Percentiles rank a stretch among this genome's conserved stretches.
Conservation (phyloP, 2,797 vertebrate genomes). For the Liparis tanakae region DNA sequence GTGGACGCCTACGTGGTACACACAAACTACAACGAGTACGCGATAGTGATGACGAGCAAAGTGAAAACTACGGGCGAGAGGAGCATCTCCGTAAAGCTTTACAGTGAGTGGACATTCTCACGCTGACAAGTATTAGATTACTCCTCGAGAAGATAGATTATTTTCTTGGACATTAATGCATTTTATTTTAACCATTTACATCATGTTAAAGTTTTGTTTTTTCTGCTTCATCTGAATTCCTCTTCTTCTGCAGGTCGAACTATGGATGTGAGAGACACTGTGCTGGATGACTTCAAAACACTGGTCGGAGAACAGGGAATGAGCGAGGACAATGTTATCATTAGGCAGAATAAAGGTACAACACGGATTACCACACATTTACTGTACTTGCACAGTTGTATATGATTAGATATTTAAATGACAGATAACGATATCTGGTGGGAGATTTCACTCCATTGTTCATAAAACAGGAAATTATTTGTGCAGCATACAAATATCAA, state of each 20-base stretch:
- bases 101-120: slow-evolving; percentile 80
- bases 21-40: slow-evolving; percentile 92
- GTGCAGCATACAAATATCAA: not conserved
- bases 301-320: slow-evolving; percentile 85
- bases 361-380: not conserved
- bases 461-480: not conserved
- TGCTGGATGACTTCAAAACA: slow-evolving; percentile 87
- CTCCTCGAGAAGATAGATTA: not conserved
- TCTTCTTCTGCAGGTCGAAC: slow-evolving; percentile 82
- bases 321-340: slow-evolving; percentile 73
- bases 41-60: slow-evolving; percentile 86
- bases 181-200: not conserved
- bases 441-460: not conserved
- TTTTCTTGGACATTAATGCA: not conserved
- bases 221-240: not conserved
- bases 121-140: not conserved
- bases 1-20: slow-evolving; percentile 87
- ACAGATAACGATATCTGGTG: not conserved
- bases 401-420: not conserved
- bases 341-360: slow-evolving; percentile 85
- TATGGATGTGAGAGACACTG: slow-evolving; percentile 77
- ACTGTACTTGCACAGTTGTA: not conserved
- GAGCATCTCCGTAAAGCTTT: slow-evolving; percentile 84
- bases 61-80: slow-evolving; percentile 66
- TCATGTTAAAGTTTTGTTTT: not conserved